Evolutionary conservation across 1,140 invertebrate genomes (phyloP).

Genomic region (Achroia grisella): DNA sequence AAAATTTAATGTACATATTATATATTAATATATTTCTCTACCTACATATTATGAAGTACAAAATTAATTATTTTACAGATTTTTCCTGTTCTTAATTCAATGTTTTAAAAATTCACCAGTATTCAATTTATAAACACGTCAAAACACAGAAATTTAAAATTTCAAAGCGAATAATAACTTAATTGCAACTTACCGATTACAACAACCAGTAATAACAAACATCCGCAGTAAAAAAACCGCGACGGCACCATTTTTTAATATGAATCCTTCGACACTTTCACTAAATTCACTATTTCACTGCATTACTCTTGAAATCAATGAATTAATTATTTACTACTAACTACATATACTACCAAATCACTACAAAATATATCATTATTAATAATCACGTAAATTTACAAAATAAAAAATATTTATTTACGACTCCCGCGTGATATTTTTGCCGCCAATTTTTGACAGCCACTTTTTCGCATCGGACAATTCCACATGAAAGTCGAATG

Average conservation of each 20-base stretch:
- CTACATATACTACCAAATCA: conserved; percentile 1
- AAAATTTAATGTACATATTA: too few relatives aligned
- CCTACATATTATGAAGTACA: too few relatives aligned
- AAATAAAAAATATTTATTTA: conserved; percentile 14
- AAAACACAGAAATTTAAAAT: too few relatives aligned
- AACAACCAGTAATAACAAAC: conserved; percentile 34
- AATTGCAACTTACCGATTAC: conserved; percentile 39
- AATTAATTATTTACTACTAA: neutral
- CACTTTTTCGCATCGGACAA: conserved; percentile 25
- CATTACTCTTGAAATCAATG: conserved; percentile 19
- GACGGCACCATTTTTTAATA: conserved; percentile 46
- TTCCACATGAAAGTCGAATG: conserved; percentile 62
- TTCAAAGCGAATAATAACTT: neutral
- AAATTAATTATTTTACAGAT: too few relatives aligned
- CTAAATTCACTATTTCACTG: conserved; percentile 41
- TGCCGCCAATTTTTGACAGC: conserved; percentile 30
- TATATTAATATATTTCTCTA: too few relatives aligned
- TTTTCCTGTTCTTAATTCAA: too few relatives aligned
- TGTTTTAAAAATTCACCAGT: too few relatives aligned
- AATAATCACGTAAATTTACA: neutral
- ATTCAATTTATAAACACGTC: too few relatives aligned
- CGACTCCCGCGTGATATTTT: conserved; percentile 7
- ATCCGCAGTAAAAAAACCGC: conserved; percentile 39
- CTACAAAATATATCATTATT: neutral
- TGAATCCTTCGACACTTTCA: conserved; percentile 51